A percentile compares a stretch with the other conserved stretches of the same genome.
Evolutionary conservation across 2,797 vertebrate genomes (phyloP).

Genomic region (Cichlasoma orientale): DNA sequence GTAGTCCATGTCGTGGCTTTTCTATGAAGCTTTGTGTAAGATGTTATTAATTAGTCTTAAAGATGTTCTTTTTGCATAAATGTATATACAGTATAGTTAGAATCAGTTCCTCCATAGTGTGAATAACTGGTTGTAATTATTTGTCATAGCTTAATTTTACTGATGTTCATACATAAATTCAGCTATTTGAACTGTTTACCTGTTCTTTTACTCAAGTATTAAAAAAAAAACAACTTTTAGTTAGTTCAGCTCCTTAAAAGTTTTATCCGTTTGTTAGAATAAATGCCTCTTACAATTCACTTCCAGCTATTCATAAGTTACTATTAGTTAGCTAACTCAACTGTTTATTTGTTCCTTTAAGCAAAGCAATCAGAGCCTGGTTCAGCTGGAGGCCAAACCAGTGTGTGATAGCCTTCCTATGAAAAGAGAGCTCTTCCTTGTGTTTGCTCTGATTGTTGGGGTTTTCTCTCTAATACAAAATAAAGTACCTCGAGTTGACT

Average conservation of each 20-base stretch:
- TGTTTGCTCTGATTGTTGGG: background rate
- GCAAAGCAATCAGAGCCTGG: fast-evolving
- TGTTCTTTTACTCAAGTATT: background rate
- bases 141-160: background rate
- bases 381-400: background rate
- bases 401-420: no score
- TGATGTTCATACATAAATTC: fast-evolving
- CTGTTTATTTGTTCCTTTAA: background rate
- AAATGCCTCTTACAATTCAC: background rate
- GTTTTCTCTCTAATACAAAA: background rate
- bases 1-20: background rate
- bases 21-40: background rate
- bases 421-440: background rate
- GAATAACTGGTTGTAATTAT: background rate
- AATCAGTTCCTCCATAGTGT: background rate
- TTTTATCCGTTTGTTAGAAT: background rate
- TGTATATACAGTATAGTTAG: fast-evolving
- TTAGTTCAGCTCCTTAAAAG: background rate
- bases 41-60: background rate
- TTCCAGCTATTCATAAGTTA: background rate
- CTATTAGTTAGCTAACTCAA: background rate
- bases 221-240: background rate
- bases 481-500: no score
- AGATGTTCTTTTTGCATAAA: background rate
- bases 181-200: background rate